Evolutionary conservation across 2,113 vertebrate species (phyloP).

Genomic region (Macheiramphus alcinus): DNA sequence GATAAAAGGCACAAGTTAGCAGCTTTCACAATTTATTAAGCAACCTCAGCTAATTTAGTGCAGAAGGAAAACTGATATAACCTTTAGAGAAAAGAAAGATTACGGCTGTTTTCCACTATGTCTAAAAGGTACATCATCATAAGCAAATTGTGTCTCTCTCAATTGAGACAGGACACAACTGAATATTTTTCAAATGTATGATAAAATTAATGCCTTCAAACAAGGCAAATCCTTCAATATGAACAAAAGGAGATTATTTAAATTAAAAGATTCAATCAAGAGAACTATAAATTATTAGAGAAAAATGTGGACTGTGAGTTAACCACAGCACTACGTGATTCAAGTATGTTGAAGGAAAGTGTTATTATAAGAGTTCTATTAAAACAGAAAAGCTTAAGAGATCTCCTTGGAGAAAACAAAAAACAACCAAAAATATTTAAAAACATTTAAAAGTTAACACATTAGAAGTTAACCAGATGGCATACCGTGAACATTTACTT

Average conservation of each 20-base stretch:
- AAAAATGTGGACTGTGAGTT: background rate
- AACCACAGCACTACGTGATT: background rate
- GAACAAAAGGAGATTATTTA: background rate
- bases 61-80: background rate
- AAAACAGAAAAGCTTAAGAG: background rate
- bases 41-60: background rate
- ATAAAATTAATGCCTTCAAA: background rate
- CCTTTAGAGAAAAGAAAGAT: background rate
- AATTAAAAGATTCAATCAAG: background rate
- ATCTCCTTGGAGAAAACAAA: background rate
- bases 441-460: background rate
- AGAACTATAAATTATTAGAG: background rate
- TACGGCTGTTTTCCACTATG: background rate
- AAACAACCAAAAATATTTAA: background rate
- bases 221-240: background rate
- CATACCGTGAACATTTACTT: background rate
- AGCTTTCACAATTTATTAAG: background rate
- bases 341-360: background rate
- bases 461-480: background rate
- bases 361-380: background rate
- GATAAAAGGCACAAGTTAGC: background rate
- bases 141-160: background rate
- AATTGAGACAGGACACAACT: background rate
- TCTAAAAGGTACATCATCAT: background rate
- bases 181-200: background rate